Base-by-base conservation (phyloP, 2,888 invertebrate species). In the Brachypalpus laphriformis region DNA sequence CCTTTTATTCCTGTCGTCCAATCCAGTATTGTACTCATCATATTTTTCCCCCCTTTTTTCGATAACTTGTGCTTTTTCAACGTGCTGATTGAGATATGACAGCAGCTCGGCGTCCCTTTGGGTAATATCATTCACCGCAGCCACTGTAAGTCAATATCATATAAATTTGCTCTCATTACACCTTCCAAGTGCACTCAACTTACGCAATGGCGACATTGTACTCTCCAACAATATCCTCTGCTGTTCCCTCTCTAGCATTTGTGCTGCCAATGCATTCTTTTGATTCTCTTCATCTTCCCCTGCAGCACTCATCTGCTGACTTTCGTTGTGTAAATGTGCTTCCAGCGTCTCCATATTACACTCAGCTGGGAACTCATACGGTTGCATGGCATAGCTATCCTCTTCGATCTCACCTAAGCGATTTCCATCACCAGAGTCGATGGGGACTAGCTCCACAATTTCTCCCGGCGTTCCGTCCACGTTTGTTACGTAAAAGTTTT, bases 151-250 rank as follows among this genome's bases (percentile, higher is more conserved):
- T 2, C 3, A 31, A 18, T 47, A 59, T n/a, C 0, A 22, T 16
- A 8, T 45, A 9, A 28, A 2, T 8, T 9, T 18, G 1, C 1
- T 8, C 14, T 14, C 5, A 34, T 18, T n/a, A 8, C 7, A 25
- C n/a, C 11, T 56, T 11, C 0, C 16, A n/a, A 70, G 34, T 7
- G 3, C n/a, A n/a, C n/a, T n/a, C 1, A 37, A 80, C 87, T 77
- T 85, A 89, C 89, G 86, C 45, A 89, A 75, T n/a, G 89, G 88
- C 3, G 88, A 88, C 88, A 89, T 88, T 9, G 88, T 88, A 51
- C 88, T 88, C 28, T 88, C 88, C 5, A 89, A 42, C 8, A 89
- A 56, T 20, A 87, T 82, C 22, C 88, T 74, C 40, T 88, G 88
- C 18, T 88, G 87, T 18, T 88, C 87, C 34, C 87, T 86, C 9